A percentile compares a stretch with the other conserved stretches of the same genome.
These are phyloP conservation scores for Cetoscarus ocellatus DNA, from an alignment of 2,797 vertebrate species.

Conservation along the genomic window DNA sequence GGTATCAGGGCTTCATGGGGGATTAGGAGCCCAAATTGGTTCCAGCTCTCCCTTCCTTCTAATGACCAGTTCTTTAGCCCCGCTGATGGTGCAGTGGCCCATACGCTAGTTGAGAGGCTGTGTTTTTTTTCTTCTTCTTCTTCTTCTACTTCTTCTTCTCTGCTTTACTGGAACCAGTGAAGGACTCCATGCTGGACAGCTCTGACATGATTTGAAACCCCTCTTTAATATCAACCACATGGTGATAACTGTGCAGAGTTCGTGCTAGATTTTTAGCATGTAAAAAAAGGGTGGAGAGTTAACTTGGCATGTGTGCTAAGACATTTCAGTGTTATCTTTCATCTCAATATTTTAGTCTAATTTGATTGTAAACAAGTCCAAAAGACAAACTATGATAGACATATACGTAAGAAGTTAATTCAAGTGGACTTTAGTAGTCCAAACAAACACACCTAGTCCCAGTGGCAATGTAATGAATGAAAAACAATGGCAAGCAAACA, in stretches of 20 bases:
- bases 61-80: constrained; percentile 87
- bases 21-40: constrained; percentile 96
- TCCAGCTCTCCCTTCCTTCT: constrained; percentile 91
- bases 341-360: too few species aligned
- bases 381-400: too few species aligned
- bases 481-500: too few species aligned
- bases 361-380: too few species aligned
- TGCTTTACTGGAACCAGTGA: constrained; percentile 58
- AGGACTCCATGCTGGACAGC: constrained; percentile 79
- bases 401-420: too few species aligned
- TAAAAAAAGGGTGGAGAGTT: constrained; percentile 58
- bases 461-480: too few species aligned
- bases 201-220: constrained; percentile 79
- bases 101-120: constrained; percentile 57
- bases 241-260: constrained; percentile 87
- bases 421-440: too few species aligned
- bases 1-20: constrained; percentile 92
- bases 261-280: constrained; percentile 57
- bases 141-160: neutral
- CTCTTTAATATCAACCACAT: constrained; percentile 96
- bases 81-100: constrained; percentile 72
- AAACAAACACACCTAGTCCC: too few species aligned
- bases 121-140: constrained; percentile 20
- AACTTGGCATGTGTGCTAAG: constrained; percentile 16
- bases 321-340: too few species aligned